Evolutionary conservation across 1,140 invertebrate genomes (phyloP).

Genomic region (Oedothorax gibbosus): DNA sequence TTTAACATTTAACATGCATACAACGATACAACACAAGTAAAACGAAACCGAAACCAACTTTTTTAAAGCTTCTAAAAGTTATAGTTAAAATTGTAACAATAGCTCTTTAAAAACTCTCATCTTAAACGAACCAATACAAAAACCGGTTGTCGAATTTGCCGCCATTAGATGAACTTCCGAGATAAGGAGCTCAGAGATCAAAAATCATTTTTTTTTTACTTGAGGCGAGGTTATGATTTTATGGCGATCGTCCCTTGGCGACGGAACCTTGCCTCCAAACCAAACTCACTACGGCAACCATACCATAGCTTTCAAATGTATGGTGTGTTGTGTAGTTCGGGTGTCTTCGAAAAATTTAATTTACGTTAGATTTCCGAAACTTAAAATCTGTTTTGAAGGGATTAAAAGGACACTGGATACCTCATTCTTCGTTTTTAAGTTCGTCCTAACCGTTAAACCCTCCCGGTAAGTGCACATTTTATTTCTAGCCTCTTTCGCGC

Average conservation of each 20-base stretch:
- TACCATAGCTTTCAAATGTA: conserved; percentile 47
- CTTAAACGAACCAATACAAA: neutral
- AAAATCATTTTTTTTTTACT: conserved; percentile 9
- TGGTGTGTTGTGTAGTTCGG: conserved; percentile 31
- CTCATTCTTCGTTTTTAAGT: conserved; percentile 9
- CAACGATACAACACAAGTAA: no score
- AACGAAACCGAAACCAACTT: no score
- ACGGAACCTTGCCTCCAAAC: neutral
- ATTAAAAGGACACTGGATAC: conserved; percentile 32
- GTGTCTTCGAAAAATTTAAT: conserved; percentile 29
- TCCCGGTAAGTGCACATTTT: conserved; percentile 36
- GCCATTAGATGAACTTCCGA: neutral
- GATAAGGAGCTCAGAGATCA: neutral
- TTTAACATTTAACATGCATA: no score
- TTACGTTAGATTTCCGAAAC: conserved; percentile 29
- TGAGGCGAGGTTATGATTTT: neutral
- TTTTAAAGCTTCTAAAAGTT: no score
- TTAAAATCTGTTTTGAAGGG: conserved; percentile 9
- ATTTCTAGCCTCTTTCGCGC: conserved; percentile 1
- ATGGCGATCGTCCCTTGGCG: conserved; percentile 29
- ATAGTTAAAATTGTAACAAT: no score
- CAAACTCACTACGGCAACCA: conserved; percentile 29
- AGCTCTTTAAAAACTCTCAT: no score
- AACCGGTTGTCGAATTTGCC: conserved; percentile 31
- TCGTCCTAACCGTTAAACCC: neutral